These are phyloP conservation scores for Harpegnathos saltator DNA, from an alignment of 1,140 invertebrate genomes.

Conservation along the genomic window DNA sequence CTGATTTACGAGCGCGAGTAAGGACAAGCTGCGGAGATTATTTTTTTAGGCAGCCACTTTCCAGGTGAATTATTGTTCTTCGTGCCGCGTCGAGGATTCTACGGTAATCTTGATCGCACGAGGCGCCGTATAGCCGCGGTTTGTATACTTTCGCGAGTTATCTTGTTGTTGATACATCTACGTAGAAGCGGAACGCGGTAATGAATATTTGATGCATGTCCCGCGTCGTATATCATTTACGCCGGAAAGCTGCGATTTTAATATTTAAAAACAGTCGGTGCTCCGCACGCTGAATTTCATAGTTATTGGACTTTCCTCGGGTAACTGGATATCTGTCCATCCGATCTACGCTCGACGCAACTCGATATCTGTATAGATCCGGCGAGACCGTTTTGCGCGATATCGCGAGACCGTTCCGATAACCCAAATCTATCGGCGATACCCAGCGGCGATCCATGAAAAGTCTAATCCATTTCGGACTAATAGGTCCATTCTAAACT, in stretches of 20 bases:
- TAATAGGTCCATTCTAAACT: slow-evolving; percentile 23
- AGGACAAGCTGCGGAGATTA: slow-evolving; percentile 70
- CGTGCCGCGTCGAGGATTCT: slow-evolving; percentile 47
- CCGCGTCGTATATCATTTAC: slow-evolving; percentile 33
- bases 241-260: slow-evolving; percentile 33
- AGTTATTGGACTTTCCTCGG: slow-evolving; percentile 27
- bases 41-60: slow-evolving; percentile 69
- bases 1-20: slow-evolving; percentile 67
- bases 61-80: slow-evolving; percentile 69
- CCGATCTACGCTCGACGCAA: slow-evolving; percentile 19
- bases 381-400: neutral
- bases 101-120: slow-evolving; percentile 53
- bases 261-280: slow-evolving; percentile 38
- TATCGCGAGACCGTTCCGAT: slow-evolving; percentile 10
- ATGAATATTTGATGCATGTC: slow-evolving; percentile 57
- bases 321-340: slow-evolving; percentile 7
- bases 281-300: slow-evolving; percentile 29
- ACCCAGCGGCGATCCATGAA: neutral
- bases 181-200: slow-evolving; percentile 39
- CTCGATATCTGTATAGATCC: slow-evolving; percentile 29
- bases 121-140: slow-evolving; percentile 24
- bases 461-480: slow-evolving; percentile 5
- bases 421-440: slow-evolving; percentile 11
- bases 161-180: slow-evolving; percentile 45
- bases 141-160: slow-evolving; percentile 44